Evolutionary conservation across 2,113 vertebrate species (phyloP).

Genomic region (Eulemur macaco): DNA sequence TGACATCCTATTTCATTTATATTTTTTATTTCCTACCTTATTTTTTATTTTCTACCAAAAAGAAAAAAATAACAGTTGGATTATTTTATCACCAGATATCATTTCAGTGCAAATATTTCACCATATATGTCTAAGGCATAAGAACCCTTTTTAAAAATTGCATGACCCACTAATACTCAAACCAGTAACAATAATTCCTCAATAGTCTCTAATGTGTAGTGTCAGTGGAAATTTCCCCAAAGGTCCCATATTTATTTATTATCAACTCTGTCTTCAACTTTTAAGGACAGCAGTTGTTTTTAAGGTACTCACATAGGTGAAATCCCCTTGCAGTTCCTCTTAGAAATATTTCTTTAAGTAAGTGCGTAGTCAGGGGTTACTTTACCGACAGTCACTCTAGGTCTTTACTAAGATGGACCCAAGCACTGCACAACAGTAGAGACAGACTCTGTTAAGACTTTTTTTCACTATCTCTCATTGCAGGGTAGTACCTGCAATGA

Average conservation of each 20-base stretch:
- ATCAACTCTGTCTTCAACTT: conserved; percentile 36
- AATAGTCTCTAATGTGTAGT: not conserved
- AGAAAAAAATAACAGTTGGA: not conserved
- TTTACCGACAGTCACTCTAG: not conserved
- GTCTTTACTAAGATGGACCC: not conserved
- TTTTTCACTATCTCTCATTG: not conserved
- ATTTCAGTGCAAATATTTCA: conserved; percentile 19
- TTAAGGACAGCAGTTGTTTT: conserved; percentile 39
- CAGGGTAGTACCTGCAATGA: not conserved
- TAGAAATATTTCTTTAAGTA: conserved; percentile 63
- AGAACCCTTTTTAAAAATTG: not conserved
- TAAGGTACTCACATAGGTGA: conserved; percentile 43
- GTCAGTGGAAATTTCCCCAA: conserved; percentile 40
- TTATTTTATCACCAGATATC: conserved; percentile 41
- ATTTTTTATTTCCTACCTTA: not conserved
- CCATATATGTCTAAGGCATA: not conserved
- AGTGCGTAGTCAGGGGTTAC: conserved; percentile 39
- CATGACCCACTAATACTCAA: not conserved
- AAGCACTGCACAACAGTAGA: not conserved
- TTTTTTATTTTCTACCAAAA: not conserved
- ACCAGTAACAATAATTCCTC: not conserved
- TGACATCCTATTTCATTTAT: not conserved
- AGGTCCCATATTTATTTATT: conserved; percentile 28
- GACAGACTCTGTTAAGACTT: not conserved
- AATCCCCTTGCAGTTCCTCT: conserved; percentile 42